phyloP scores from a whole-genome alignment of 2,113 vertebrate species.

The Ardeotis arabs region DNA sequence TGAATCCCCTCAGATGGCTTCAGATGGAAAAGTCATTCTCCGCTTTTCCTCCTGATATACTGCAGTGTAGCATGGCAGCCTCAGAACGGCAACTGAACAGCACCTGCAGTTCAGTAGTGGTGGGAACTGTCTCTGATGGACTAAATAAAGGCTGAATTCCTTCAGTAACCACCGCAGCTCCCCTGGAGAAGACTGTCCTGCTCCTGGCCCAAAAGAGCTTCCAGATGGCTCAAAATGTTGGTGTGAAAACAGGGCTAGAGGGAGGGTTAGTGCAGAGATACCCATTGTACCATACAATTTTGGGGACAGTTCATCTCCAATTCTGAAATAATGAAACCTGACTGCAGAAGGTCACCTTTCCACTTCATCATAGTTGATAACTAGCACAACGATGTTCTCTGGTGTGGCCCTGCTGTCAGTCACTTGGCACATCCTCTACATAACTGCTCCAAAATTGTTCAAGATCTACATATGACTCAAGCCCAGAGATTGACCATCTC shows the following conservation, averaged over 20 bases:
- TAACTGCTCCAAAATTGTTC: not conserved
- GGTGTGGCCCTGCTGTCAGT: not conserved
- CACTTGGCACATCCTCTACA: not conserved
- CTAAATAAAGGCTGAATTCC: not conserved
- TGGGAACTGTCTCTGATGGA: not conserved
- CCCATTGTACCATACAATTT: not conserved
- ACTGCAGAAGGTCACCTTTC: not conserved
- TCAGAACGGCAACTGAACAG: not conserved
- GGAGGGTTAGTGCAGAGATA: not conserved
- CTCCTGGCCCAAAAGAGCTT: not conserved
- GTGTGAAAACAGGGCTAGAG: not conserved
- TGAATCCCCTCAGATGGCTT: not conserved
- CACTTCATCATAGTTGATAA: not conserved
- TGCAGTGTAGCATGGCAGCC: accelerated
- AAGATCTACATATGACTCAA: not conserved
- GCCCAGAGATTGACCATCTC: not conserved
- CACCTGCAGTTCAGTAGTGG: not conserved
- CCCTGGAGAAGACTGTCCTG: not conserved
- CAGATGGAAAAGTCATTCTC: not conserved
- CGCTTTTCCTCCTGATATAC: not conserved
- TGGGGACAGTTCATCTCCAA: not conserved
- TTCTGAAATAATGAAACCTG: not conserved
- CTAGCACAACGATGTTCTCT: not conserved
- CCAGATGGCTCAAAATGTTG: not conserved
- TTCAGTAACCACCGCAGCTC: not conserved